These are phyloP conservation scores for Aphidoletes aphidimyza DNA, from an alignment of 2,888 invertebrate genomes.

Conservation along the genomic window DNA sequence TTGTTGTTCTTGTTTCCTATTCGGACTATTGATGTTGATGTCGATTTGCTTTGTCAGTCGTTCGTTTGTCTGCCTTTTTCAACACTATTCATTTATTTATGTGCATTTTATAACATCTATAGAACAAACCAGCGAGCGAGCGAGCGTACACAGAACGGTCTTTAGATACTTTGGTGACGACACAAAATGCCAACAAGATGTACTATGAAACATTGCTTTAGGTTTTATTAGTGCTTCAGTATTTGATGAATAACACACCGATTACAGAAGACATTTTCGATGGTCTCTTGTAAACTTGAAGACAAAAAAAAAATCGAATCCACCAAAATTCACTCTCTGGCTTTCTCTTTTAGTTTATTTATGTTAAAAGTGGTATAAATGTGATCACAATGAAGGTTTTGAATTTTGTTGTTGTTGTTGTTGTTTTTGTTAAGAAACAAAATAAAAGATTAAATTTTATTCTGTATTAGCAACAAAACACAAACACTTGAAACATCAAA, in stretches of 20 bases:
- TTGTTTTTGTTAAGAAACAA: too few species aligned
- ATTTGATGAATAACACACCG: background rate
- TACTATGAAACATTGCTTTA: background rate
- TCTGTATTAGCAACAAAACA: background rate
- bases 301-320: too few species aligned
- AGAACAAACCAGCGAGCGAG: background rate
- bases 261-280: too few species aligned
- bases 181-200: background rate
- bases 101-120: constrained; percentile 11
- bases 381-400: too few species aligned
- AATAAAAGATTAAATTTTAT: too few species aligned
- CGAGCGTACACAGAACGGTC: background rate
- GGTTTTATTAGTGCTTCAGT: constrained; percentile 2
- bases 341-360: too few species aligned
- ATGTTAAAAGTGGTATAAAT: too few species aligned
- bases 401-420: too few species aligned
- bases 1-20: constrained; percentile 8
- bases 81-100: constrained; percentile 15
- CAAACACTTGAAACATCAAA: background rate
- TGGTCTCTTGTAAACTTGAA: too few species aligned
- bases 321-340: too few species aligned
- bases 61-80: background rate
- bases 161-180: background rate
- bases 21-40: background rate
- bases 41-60: background rate